Percentiles rank a stretch among this genome's conserved stretches.
Evolutionary conservation across 2,113 vertebrate species (phyloP).

Genomic region (Oceanodroma tethys): DNA sequence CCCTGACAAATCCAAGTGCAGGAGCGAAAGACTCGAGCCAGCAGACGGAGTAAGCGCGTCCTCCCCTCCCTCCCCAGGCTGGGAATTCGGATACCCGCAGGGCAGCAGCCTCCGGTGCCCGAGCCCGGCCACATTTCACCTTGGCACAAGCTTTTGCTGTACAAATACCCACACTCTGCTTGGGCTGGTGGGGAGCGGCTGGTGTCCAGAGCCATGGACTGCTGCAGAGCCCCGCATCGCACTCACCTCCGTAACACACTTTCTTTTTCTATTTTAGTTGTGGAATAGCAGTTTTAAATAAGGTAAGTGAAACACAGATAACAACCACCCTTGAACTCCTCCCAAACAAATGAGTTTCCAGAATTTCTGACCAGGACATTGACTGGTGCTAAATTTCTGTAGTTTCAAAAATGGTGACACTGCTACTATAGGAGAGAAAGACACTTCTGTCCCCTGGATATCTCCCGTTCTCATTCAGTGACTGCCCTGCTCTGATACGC

Average conservation of each 20-base stretch:
- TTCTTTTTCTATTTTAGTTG: constrained; percentile 53
- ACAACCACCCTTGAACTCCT: background rate
- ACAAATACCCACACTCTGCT: rapidly evolving
- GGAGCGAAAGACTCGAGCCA: constrained; percentile 71
- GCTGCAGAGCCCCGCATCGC: background rate
- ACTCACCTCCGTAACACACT: background rate
- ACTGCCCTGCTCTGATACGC: background rate
- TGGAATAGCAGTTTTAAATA: constrained; percentile 72
- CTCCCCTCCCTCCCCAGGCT: background rate
- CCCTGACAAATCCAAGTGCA: background rate
- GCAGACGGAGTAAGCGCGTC: constrained; percentile 75
- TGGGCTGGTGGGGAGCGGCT: background rate
- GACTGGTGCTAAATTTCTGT: background rate
- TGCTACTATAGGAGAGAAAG: background rate
- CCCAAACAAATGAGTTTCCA: background rate
- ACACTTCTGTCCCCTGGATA: background rate
- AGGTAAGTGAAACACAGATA: constrained; percentile 52
- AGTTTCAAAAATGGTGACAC: background rate
- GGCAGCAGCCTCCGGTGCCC: background rate
- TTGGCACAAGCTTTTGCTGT: rapidly evolving
- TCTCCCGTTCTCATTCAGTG: background rate
- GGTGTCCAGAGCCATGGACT: background rate
- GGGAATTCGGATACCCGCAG: rapidly evolving
- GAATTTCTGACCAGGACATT: background rate
- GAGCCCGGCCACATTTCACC: rapidly evolving